phyloP scores from a whole-genome alignment of 1,140 invertebrate genomes.

The Aporrectodea caliginosa region DNA sequence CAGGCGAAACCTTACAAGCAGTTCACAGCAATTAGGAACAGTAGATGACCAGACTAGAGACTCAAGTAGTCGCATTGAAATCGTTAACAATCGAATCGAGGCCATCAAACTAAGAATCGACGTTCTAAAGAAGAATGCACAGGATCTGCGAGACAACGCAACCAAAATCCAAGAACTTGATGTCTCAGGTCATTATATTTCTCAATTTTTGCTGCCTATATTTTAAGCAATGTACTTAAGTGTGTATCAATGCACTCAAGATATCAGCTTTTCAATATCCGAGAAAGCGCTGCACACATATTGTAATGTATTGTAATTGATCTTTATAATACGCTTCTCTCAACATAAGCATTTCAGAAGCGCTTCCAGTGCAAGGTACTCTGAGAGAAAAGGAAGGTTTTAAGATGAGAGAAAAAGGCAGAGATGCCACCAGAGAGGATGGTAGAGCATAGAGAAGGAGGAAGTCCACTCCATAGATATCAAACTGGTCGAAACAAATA shows the following conservation, averaged over 20 bases:
- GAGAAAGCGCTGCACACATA: not conserved
- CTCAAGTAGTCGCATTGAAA: slow-evolving; percentile 71
- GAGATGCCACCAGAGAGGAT: too few relatives aligned
- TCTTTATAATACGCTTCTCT: too few relatives aligned
- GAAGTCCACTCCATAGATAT: too few relatives aligned
- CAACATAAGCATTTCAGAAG: too few relatives aligned
- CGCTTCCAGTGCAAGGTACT: too few relatives aligned
- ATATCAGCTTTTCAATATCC: not conserved
- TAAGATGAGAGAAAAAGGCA: too few relatives aligned
- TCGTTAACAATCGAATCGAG: slow-evolving; percentile 72
- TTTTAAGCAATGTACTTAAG: not conserved
- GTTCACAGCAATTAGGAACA: slow-evolving; percentile 60
- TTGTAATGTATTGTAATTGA: not conserved
- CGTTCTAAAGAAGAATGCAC: slow-evolving; percentile 68
- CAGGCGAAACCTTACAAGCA: slow-evolving; percentile 56
- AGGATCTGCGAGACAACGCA: slow-evolving; percentile 75
- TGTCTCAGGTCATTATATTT: slow-evolving; percentile 73
- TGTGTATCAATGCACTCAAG: not conserved
- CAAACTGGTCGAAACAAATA: too few relatives aligned
- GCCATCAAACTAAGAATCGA: slow-evolving; percentile 70
- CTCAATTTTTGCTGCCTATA: not conserved
- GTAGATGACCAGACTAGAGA: slow-evolving; percentile 67
- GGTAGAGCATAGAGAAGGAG: too few relatives aligned
- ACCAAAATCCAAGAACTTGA: slow-evolving; percentile 89
- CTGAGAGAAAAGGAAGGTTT: too few relatives aligned